These are phyloP conservation scores for Chironomus tepperi DNA, from an alignment of 1,140 invertebrate genomes.

Conservation along the genomic window DNA sequence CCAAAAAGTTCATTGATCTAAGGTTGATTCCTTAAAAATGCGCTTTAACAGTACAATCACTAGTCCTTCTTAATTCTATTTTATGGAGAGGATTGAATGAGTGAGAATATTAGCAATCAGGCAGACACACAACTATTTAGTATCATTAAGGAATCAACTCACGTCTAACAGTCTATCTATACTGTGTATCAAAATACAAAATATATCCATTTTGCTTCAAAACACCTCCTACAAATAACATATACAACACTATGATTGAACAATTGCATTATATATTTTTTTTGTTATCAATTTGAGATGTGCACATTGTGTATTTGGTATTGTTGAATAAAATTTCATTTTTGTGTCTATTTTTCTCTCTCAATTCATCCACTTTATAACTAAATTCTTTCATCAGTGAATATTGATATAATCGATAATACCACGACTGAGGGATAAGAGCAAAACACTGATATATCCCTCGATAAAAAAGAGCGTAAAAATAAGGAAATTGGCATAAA, in stretches of 20 bases:
- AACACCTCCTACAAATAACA: too few relatives aligned
- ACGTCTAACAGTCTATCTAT: neutral
- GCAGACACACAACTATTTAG: neutral
- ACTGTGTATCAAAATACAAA: neutral
- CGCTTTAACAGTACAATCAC: too few relatives aligned
- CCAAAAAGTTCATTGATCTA: too few relatives aligned
- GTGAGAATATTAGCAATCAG: neutral
- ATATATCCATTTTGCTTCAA: too few relatives aligned
- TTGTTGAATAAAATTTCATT: too few relatives aligned
- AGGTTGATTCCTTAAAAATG: too few relatives aligned
- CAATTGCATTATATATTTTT: neutral
- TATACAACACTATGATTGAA: neutral
- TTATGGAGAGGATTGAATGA: too few relatives aligned
- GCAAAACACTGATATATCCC: neutral
- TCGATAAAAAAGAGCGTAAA: neutral
- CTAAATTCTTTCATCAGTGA: too few relatives aligned
- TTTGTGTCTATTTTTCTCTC: too few relatives aligned
- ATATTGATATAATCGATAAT: neutral
- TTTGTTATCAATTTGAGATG: conserved; percentile 3
- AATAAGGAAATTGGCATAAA: neutral
- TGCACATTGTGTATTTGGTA: neutral
- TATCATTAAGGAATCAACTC: neutral
- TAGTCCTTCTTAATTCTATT: too few relatives aligned
- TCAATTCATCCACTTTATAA: too few relatives aligned
- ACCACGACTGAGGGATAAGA: neutral